Evolutionary conservation across 1,140 invertebrate species (phyloP), one percentile per base, ranked within the genome.

Genomic region (Triops longicaudatus): DNA sequence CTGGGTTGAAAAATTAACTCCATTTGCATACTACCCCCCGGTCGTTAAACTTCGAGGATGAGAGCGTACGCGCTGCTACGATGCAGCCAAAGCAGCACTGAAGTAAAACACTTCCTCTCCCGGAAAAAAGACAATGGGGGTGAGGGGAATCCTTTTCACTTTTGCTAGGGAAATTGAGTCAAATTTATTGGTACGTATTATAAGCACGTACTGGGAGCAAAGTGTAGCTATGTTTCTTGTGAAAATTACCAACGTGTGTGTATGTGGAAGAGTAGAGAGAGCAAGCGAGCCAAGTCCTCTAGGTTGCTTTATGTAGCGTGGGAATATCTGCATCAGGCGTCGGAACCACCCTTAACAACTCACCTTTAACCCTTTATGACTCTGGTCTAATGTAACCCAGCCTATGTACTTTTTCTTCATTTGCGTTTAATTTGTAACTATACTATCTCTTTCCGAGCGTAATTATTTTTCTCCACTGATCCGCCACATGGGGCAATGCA

Each of bases 341-440:
- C 22, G 17, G 7, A 6, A 22, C 50, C 22, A 6, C 50, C 50
- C 50, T 37, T 37, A 63, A 63, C 50, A 63, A 63, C 50, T 63
- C 50, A 63, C 50, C 50, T 63, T 63, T 63, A 63, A 63, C 50
- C 50, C 50, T 63, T 63, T 63, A 63, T 63, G 50, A 63, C 50
- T 63, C 50, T 63, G 14, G 50, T 63, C 50, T 17, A 63, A 22
- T 63, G 22, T 22, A 63, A 63, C 22, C 17, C 7, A 63, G 50
- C 22, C 50, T 63, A 63, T 1, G 31, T 37, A 37, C 31, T 37
- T 37, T 63, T 63, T 63, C 22, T 63, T 2, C 7, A 22, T 17
- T 63, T 63, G 10, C 50, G 6, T 63, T 17, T n/a, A 10, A 63
- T n/a, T 63, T 22, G 50, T 63, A 22, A 22, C 50, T 63, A 63